A percentile compares a stretch with the other conserved stretches of the same genome.
Evolutionary conservation across 2,113 vertebrate genomes (phyloP).

Genomic region (Neolamprologus fasciatus): DNA sequence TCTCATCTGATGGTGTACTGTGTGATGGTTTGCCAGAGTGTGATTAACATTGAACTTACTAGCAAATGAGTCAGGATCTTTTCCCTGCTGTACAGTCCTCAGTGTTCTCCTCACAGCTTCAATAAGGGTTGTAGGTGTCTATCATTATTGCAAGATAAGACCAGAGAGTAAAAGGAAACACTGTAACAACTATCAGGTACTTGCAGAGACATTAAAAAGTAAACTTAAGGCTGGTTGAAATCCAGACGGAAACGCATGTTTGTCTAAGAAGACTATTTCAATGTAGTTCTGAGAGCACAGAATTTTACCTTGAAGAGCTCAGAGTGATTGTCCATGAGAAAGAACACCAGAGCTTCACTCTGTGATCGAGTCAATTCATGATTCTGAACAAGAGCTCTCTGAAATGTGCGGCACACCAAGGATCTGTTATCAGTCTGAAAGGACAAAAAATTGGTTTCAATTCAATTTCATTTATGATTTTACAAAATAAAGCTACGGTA

Average conservation of each 20-base stretch:
- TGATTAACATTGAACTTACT: constrained; percentile 51
- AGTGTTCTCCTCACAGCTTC: constrained; percentile 74
- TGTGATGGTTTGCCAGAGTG: background rate
- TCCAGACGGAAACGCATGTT: background rate
- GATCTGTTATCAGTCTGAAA: constrained; percentile 74
- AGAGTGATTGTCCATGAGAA: constrained; percentile 73
- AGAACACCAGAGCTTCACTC: constrained; percentile 70
- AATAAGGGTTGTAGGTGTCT: constrained; percentile 75
- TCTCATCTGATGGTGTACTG: background rate
- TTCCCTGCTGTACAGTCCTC: constrained; percentile 70
- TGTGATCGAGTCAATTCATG: constrained; percentile 65
- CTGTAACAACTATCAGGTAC: background rate
- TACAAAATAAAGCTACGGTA: background rate
- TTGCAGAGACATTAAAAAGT: background rate
- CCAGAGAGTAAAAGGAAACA: background rate
- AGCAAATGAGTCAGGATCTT: constrained; percentile 69
- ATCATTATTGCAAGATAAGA: background rate
- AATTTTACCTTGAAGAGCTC: constrained; percentile 77
- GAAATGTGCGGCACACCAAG: constrained; percentile 72
- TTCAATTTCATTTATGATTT: background rate
- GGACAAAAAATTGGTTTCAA: background rate
- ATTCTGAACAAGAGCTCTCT: constrained; percentile 74
- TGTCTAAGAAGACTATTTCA: background rate
- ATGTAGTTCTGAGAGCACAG: background rate
- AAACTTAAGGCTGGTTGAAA: background rate